Evolutionary conservation across 1,140 invertebrate genomes (phyloP), one percentile per base, ranked within the genome.

Genomic region (Araneus ventricosus): DNA sequence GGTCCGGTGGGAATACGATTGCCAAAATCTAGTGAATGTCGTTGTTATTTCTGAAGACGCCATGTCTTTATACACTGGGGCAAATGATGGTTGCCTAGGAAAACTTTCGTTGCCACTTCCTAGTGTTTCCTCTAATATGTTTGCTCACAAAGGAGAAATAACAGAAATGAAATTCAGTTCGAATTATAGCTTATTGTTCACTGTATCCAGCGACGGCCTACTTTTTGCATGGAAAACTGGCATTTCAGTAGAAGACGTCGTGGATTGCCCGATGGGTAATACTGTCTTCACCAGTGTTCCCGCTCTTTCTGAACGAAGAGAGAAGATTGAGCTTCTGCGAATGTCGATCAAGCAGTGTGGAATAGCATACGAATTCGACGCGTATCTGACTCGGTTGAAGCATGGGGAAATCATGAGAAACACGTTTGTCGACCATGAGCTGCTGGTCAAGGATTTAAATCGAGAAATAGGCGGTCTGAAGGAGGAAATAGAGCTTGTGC

Each of bases 101-200:
- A 24, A 41, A 57, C 3, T 57, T 4, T 10, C 24, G 4, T 22
- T 45, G 8, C 59, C 80, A 8, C 24, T 14, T 22, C 24, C 27
- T 45, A 17, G 8, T n/a, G 20, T 10, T 57, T 22, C 37, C 5
- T n/a, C 27, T 39, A 79, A 45, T 24, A 30, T 61, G 17, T 61
- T 5, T 41, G 91, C 85, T 14, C 91, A 93, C 41, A 87, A 30
- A 59, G 91, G 67, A 37, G 84, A 45, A 41, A 30, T 88, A 52
- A 79, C 59, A 14, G 63, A 41, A 34, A 88, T 93, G 30, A 61
- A 14, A n/a, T 80, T 79, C 24, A 59, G 10, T 80, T 80, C 30
- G 14, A 52, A 27, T 34, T 59, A 59, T 52, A 10, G 14, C 10
- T 34, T 87, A 17, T 41, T 93, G 17, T 57, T 88, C 34, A 79